Conservation (phyloP, 2,797 vertebrate species). For the Protosalanx chinensis region DNA sequence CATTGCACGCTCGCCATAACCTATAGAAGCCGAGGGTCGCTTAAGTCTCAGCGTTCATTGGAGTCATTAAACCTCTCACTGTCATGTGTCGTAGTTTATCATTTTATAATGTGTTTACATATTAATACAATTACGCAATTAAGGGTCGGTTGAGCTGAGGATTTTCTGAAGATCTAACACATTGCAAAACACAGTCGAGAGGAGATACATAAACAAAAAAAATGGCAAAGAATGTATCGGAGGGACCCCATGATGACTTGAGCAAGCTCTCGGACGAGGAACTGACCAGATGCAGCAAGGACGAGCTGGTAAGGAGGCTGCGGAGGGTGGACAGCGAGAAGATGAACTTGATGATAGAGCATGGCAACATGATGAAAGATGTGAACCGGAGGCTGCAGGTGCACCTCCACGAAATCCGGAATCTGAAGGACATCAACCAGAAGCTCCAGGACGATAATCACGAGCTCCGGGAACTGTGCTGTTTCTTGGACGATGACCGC, state of each 20-base stretch:
- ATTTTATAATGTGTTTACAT: constrained; percentile 53
- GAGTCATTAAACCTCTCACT: neutral
- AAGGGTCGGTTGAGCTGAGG: constrained; percentile 40
- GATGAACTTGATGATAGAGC: constrained; percentile 93
- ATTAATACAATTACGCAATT: constrained; percentile 42
- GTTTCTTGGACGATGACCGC: constrained; percentile 92
- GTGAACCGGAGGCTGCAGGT: constrained; percentile 91
- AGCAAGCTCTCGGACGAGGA: constrained; percentile 88
- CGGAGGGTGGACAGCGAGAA: constrained; percentile 86
- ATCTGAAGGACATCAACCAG: constrained; percentile 93
- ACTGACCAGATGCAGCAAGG: constrained; percentile 85
- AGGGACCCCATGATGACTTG: constrained; percentile 76
- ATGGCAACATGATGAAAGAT: constrained; percentile 94
- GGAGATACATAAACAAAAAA: constrained; percentile 11
- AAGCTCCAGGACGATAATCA: constrained; percentile 95
- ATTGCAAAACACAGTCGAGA: constrained; percentile 19
- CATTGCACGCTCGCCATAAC: constrained; percentile 32
- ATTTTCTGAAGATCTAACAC: constrained; percentile 11
- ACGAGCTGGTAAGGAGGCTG: constrained; percentile 83
- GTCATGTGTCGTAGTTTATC: neutral
- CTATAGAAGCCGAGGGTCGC: neutral
- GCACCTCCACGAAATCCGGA: constrained; percentile 93
- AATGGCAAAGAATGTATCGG: constrained; percentile 82
- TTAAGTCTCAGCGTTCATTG: neutral
- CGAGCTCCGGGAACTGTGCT: constrained; percentile 93